Evolutionary conservation across 2,797 vertebrate genomes (phyloP).

Genomic region (Hoplostethus mediterraneus): DNA sequence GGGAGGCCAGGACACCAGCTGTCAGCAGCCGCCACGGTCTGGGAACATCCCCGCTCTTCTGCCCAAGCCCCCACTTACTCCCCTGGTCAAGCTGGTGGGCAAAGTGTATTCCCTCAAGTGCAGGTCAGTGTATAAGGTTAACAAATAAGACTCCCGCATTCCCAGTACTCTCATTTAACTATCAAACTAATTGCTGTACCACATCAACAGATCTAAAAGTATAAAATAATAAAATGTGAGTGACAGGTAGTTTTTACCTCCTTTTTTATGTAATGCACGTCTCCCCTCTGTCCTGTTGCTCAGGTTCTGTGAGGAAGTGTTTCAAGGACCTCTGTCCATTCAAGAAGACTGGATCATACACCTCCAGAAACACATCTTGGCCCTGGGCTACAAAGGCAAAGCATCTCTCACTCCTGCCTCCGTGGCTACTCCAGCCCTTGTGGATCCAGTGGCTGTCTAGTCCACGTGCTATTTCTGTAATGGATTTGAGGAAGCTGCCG

Average conservation of each 20-base stretch:
- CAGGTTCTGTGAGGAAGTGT: constrained; percentile 96
- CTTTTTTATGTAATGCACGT: background rate
- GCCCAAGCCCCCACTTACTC: constrained; percentile 92
- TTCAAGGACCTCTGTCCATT: constrained; percentile 93
- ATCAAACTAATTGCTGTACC: background rate
- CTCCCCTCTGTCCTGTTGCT: constrained; percentile 15
- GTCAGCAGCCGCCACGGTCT: constrained; percentile 86
- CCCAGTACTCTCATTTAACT: background rate
- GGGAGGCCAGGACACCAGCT: constrained; percentile 71
- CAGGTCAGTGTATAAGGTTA: constrained; percentile 82
- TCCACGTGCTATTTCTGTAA: background rate
- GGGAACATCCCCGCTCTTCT: constrained; percentile 92
- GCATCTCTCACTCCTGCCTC: constrained; percentile 72
- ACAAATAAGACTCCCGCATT: background rate
- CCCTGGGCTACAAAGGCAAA: constrained; percentile 92
- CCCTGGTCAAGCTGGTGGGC: constrained; percentile 93
- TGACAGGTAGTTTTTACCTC: background rate
- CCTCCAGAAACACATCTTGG: constrained; percentile 94
- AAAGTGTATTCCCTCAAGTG: constrained; percentile 97
- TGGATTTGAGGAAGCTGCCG: background rate
- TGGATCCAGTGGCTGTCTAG: constrained; percentile 74
- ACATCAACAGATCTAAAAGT: background rate
- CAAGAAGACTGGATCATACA: constrained; percentile 96
- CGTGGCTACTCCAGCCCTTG: constrained; percentile 62
- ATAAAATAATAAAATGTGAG: background rate